Conservation (phyloP, 2,797 vertebrate species). For the Notolabrus celidotus region DNA sequence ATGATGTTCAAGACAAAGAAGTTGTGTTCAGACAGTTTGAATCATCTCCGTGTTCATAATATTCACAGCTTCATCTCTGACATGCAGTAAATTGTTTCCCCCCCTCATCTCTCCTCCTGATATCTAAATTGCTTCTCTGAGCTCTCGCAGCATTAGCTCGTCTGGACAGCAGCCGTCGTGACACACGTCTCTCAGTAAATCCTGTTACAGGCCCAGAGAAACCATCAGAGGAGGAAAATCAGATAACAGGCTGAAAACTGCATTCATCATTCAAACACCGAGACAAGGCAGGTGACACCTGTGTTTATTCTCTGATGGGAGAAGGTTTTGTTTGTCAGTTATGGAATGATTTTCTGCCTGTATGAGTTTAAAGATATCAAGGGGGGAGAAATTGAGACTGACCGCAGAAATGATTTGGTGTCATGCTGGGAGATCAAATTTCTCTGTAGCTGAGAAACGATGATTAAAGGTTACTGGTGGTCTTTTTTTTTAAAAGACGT, state of each 20-base stretch:
- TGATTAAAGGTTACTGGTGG: background rate
- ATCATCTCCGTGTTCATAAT: conserved; percentile 42
- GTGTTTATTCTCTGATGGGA: conserved; percentile 46
- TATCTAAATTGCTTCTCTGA: conserved; percentile 57
- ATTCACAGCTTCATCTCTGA: conserved; percentile 42
- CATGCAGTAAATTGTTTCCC: conserved; percentile 29
- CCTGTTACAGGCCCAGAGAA: conserved; percentile 52
- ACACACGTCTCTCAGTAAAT: conserved; percentile 66
- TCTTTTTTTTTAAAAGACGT: too few relatives aligned
- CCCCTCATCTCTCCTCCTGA: conserved; percentile 42
- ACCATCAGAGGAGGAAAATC: conserved; percentile 54
- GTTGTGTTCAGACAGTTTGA: background rate
- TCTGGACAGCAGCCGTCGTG: conserved; percentile 42
- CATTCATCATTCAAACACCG: conserved; percentile 52
- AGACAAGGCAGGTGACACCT: conserved; percentile 53
- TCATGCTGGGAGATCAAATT: conserved; percentile 1
- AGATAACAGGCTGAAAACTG: conserved; percentile 45
- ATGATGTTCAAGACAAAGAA: background rate
- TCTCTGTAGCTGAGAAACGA: background rate
- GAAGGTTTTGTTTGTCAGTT: background rate
- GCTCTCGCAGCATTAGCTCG: conserved; percentile 43
- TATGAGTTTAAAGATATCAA: conserved; percentile 22
- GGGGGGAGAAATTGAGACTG: conserved; percentile 10
- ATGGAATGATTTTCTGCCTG: conserved; percentile 6
- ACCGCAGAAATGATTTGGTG: conserved; percentile 7